phyloP scores from a whole-genome alignment of 2,888 invertebrate species.

The Rhagonycha lutea region DNA sequence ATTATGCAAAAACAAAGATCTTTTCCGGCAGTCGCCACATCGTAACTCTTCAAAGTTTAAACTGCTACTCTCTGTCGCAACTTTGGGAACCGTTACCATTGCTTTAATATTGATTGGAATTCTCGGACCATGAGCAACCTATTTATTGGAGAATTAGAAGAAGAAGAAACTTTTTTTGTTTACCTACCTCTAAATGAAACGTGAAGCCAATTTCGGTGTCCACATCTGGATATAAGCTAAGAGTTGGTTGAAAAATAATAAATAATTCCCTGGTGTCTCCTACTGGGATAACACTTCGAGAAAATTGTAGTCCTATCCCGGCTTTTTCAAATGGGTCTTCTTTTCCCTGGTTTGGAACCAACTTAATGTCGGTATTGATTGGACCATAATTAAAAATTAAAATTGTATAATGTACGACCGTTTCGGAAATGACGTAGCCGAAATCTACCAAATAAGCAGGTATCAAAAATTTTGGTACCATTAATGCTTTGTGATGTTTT shows the following conservation, averaged over 20 bases:
- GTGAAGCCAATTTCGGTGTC: slow-evolving; percentile 53
- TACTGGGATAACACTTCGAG: slow-evolving; percentile 54
- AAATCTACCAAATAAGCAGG: slow-evolving; percentile 62
- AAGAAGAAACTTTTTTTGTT: not conserved
- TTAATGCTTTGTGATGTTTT: slow-evolving; percentile 38
- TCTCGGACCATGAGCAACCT: slow-evolving; percentile 64
- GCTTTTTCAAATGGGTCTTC: slow-evolving; percentile 34
- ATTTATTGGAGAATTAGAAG: not conserved
- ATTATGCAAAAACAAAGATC: slow-evolving; percentile 61
- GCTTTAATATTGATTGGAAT: slow-evolving; percentile 63
- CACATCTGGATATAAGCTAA: slow-evolving; percentile 53
- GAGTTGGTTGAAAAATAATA: slow-evolving; percentile 59
- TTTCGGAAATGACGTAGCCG: slow-evolving; percentile 59
- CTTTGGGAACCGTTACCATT: slow-evolving; percentile 62
- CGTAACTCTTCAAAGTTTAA: slow-evolving; percentile 63
- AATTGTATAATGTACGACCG: slow-evolving; percentile 55
- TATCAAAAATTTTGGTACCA: slow-evolving; percentile 58
- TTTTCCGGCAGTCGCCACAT: slow-evolving; percentile 63
- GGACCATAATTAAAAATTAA: slow-evolving; percentile 64
- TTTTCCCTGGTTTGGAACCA: slow-evolving; percentile 40
- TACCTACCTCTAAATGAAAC: slow-evolving; percentile 58
- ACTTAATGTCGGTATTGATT: slow-evolving; percentile 54
- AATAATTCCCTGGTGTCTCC: slow-evolving; percentile 59
- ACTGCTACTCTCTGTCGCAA: slow-evolving; percentile 53
- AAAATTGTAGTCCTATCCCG: slow-evolving; percentile 48